Evolutionary conservation across 2,113 vertebrate genomes (phyloP).

Genomic region (Tachysurus fulvidraco): DNA sequence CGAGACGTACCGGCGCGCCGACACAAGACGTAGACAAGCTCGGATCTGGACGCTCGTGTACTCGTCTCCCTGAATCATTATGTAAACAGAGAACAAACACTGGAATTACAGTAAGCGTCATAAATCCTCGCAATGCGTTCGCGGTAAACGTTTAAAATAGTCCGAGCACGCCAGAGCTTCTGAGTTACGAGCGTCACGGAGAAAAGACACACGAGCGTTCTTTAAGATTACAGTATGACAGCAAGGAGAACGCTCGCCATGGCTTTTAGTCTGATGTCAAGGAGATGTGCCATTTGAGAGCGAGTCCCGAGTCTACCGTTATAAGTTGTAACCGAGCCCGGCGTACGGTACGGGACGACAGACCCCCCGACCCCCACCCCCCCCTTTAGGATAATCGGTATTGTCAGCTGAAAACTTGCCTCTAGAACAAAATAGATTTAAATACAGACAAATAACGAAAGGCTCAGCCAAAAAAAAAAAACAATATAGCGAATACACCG

Average conservation of each 20-base stretch:
- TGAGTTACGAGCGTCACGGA: neutral
- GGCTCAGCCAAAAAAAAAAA: slow-evolving; percentile 7
- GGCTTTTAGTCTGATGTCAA: slow-evolving; percentile 15
- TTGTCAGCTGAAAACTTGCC: slow-evolving; percentile 12
- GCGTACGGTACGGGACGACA: slow-evolving; percentile 32
- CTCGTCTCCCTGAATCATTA: neutral
- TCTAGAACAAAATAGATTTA: slow-evolving; percentile 62
- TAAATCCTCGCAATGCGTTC: neutral
- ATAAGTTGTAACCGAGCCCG: slow-evolving; percentile 6
- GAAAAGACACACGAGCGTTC: neutral
- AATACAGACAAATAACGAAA: slow-evolving; percentile 48
- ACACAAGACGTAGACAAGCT: slow-evolving; percentile 15
- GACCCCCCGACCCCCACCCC: slow-evolving; percentile 44
- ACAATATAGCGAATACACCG: neutral
- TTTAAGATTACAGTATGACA: neutral
- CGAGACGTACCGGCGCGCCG: slow-evolving; percentile 21
- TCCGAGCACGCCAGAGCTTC: neutral
- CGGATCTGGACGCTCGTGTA: slow-evolving; percentile 1
- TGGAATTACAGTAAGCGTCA: neutral
- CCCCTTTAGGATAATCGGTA: slow-evolving; percentile 40
- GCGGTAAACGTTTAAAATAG: neutral
- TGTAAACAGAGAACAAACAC: neutral
- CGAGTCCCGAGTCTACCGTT: slow-evolving; percentile 16
- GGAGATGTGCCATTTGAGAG: slow-evolving; percentile 10
- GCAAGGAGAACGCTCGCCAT: neutral